Conservation (phyloP, 2,888 invertebrate genomes). For the Halocaridina rubra region DNA sequence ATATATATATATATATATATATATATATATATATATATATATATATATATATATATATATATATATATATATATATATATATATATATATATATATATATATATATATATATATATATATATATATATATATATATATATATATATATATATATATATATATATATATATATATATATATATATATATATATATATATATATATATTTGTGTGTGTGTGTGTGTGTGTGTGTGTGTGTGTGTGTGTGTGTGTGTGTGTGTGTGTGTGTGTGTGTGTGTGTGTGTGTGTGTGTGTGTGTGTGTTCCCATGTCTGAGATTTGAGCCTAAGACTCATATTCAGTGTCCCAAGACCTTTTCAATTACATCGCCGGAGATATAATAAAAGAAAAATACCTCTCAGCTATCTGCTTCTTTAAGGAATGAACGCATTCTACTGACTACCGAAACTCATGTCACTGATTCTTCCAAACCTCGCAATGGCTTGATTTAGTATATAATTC, state of each 20-base stretch:
- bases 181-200: neutral
- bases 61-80: neutral
- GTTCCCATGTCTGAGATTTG: no score
- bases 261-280: neutral
- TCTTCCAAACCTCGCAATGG: no score
- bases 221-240: neutral
- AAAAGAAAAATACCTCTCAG: no score
- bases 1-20: neutral
- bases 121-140: neutral
- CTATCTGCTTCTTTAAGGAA: no score
- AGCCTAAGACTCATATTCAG: no score
- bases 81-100: neutral
- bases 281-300: neutral
- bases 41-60: neutral
- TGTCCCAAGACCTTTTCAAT: no score
- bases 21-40: slow-evolving; percentile 1
- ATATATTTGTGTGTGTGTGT: neutral
- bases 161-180: neutral
- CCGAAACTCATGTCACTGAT: no score
- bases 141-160: neutral
- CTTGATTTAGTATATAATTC: no score
- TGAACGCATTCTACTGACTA: no score
- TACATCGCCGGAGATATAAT: no score
- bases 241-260: neutral
- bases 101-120: neutral